Percentiles rank a stretch among this genome's conserved stretches.
These are phyloP conservation scores for Acrossocheilus fasciatus DNA, from an alignment of 2,797 vertebrate genomes.

Conservation along the genomic window DNA sequence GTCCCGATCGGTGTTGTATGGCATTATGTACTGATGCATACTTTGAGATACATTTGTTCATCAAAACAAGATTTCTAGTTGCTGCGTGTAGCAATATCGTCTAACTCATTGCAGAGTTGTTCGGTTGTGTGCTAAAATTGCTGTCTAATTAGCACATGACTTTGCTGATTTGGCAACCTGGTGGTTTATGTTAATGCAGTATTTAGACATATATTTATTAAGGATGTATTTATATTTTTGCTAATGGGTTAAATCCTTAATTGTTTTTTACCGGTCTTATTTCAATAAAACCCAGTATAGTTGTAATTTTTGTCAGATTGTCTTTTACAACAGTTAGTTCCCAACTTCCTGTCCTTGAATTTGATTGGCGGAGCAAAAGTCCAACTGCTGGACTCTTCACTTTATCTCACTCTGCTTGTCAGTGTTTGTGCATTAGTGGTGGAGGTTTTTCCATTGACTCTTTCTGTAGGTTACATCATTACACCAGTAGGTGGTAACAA, in stretches of 20 bases:
- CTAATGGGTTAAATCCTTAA: not conserved
- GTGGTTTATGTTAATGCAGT: not conserved
- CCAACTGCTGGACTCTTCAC: not conserved
- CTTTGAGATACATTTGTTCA: not conserved
- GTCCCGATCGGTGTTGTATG: conserved; percentile 5
- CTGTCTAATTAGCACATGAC: not conserved
- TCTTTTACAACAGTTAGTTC: not conserved
- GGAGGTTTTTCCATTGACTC: not conserved
- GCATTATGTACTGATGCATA: not conserved
- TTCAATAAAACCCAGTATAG: not conserved
- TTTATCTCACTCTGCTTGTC: not conserved
- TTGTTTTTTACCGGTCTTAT: not conserved
- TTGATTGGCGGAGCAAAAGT: not conserved
- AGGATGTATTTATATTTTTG: not conserved
- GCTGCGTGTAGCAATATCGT: not conserved
- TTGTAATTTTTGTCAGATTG: not conserved
- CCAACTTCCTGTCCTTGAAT: not conserved
- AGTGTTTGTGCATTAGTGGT: not conserved
- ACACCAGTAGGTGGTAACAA: not conserved
- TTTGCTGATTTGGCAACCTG: not conserved
- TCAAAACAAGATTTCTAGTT: not conserved
- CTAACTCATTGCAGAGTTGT: conserved; percentile 11
- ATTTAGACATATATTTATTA: not conserved
- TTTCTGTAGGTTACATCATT: not conserved
- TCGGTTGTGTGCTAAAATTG: not conserved